Conservation (phyloP, 2,888 invertebrate species). For the Philhelius pedissequus region DNA sequence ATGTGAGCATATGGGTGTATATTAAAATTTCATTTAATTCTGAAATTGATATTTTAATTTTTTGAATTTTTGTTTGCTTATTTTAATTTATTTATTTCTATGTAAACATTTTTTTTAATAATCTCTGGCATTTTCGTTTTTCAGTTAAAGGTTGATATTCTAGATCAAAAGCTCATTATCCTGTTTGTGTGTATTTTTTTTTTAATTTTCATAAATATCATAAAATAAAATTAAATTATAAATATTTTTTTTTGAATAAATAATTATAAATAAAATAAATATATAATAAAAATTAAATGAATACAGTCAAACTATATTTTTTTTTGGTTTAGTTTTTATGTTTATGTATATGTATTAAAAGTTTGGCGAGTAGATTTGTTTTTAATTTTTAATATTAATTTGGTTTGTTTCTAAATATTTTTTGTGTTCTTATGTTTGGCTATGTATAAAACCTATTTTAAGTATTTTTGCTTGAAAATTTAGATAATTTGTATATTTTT, state of each 20-base stretch:
- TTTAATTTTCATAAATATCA: constrained; percentile 3
- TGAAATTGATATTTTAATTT: constrained; percentile 32
- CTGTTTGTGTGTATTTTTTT: constrained; percentile 28
- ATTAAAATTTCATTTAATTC: not conserved
- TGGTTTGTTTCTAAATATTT: constrained; percentile 36
- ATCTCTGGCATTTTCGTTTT: constrained; percentile 9
- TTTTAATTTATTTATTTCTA: not conserved
- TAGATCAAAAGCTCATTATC: constrained; percentile 60
- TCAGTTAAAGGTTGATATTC: constrained; percentile 10
- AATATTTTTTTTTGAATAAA: not conserved
- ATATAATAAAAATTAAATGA: not conserved
- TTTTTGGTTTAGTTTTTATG: constrained; percentile 42
- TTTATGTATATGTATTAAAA: not conserved
- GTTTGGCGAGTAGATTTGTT: constrained; percentile 42
- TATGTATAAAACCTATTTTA: constrained; percentile 45
- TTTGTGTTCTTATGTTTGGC: not conserved
- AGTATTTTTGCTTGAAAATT: constrained; percentile 23
- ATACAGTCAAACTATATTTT: constrained; percentile 2
- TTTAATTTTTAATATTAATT: constrained; percentile 10
- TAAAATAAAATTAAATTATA: not conserved
- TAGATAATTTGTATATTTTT: constrained; percentile 18
- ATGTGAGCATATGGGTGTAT: constrained; percentile 37
- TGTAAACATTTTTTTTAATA: not conserved
- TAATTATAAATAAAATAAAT: constrained; percentile 17
- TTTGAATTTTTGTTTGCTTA: not conserved